phyloP scores from a whole-genome alignment of 1,140 invertebrate genomes.

The Camponotus vicinus region DNA sequence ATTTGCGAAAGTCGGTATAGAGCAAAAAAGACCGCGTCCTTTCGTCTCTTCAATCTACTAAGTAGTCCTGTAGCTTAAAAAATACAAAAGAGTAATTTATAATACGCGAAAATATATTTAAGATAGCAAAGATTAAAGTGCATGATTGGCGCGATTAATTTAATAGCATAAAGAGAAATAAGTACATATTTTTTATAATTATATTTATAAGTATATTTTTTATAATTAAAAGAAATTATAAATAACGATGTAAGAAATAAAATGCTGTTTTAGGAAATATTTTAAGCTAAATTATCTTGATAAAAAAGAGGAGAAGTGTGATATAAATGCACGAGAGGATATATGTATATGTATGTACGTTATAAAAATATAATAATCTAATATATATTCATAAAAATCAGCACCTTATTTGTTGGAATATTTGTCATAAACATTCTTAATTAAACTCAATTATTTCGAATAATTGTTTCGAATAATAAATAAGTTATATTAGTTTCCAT shows the following conservation, averaged over 20 bases:
- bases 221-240: not conserved
- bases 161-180: not conserved
- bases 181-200: too few species aligned
- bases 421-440: not conserved
- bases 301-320: not conserved
- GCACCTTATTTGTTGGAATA: not conserved
- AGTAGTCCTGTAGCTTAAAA: constrained; percentile 36
- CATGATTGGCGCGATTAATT: not conserved
- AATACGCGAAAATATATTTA: constrained; percentile 3
- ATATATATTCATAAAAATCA: not conserved
- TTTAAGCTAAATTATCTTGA: not conserved
- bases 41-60: constrained; percentile 51
- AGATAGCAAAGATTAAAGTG: not conserved
- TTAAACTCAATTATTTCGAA: not conserved
- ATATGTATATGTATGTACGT: not conserved
- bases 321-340: not conserved
- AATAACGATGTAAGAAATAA: not conserved
- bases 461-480: not conserved
- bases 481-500: not conserved
- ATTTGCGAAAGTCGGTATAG: constrained; percentile 52
- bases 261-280: not conserved
- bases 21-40: constrained; percentile 32
- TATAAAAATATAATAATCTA: not conserved
- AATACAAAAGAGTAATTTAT: constrained; percentile 48
- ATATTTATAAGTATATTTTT: not conserved